Base-by-base conservation (phyloP, 1,140 invertebrate genomes). In the Apis florea region DNA sequence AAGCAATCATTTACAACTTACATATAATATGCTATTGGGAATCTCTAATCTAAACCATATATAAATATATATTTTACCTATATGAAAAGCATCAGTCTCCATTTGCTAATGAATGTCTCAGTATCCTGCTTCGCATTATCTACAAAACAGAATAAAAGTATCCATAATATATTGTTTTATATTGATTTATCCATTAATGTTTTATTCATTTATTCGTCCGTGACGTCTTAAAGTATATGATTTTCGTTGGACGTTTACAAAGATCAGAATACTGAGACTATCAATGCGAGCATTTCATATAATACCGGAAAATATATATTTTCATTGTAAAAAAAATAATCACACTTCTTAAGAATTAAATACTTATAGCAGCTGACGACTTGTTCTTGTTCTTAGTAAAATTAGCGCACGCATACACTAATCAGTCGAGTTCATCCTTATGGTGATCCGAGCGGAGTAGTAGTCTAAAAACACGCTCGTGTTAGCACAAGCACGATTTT, bases 41-140 rank as follows among this genome's bases (percentile, higher is more conserved):
- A 91, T 85, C 70, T 89, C 89, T 92, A 92, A 91, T 86, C 91
- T 93, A 93, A 92, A 91, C 92, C 83, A 89, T 92, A 90, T 91
- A 91, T 91, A 93, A 93, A 94, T 94, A 93, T 93, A 93, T 93
- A 93, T 93, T 93, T 93, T 89, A 93, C 91, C 90, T 93, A 93
- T 93, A 93, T 93, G 93, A 93, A 93, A 93, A 93, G 92, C 93
- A 90, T 93, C 93, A 93, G 93, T 93, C 92, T 92, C 90, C 88
- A 91, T 90, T 87, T 90, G 89, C 88, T 90, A 87, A 86, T 78
- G 82, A 83, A 74, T 84, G 71, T 88, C 85, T 86, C 86, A 86
- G 82, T 88, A 85, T 79, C 56, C 82, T 77, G 72, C 83, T 73
- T 72, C 73, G 66, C 54, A 51, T 58, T 85, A 82, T 78, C 80